Evolutionary conservation across 2,888 invertebrate species (phyloP).

Genomic region (Hecatera dysodea): DNA sequence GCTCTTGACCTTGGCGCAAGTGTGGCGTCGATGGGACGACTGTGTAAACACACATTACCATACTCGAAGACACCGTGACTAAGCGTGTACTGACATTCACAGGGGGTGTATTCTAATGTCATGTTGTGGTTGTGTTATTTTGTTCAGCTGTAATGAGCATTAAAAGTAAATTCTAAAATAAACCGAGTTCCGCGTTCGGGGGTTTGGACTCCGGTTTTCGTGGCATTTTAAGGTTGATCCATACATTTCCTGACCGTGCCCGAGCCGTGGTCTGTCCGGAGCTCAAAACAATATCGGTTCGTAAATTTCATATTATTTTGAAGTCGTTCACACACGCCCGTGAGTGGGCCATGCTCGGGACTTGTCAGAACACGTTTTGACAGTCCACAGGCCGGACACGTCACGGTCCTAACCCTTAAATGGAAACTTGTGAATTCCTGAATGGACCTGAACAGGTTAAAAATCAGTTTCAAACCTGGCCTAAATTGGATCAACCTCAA

Average conservation of each 20-base stretch:
- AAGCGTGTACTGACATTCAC: slow-evolving; percentile 69
- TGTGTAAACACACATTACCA: slow-evolving; percentile 83
- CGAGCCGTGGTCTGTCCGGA: too few species aligned
- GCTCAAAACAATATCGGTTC: too few species aligned
- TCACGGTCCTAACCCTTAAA: too few species aligned
- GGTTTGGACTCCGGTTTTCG: background rate
- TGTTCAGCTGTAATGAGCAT: background rate
- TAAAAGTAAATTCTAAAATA: background rate
- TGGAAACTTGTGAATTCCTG: background rate
- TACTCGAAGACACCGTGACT: slow-evolving; percentile 78
- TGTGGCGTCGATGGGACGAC: slow-evolving; percentile 77
- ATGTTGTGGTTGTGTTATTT: slow-evolving; percentile 22
- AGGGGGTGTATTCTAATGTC: slow-evolving; percentile 61
- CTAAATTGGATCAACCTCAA: background rate
- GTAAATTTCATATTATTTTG: too few species aligned
- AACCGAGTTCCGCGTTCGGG: background rate
- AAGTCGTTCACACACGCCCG: too few species aligned
- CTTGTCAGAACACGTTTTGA: too few species aligned
- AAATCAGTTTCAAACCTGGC: background rate
- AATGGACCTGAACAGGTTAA: background rate
- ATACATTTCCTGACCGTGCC: too few species aligned
- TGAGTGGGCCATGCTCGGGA: too few species aligned
- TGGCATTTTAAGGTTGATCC: background rate
- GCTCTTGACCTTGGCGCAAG: slow-evolving; percentile 75
- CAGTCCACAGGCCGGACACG: too few species aligned